Conservation (phyloP, 2,888 invertebrate species). For the Rhingia campestris region DNA sequence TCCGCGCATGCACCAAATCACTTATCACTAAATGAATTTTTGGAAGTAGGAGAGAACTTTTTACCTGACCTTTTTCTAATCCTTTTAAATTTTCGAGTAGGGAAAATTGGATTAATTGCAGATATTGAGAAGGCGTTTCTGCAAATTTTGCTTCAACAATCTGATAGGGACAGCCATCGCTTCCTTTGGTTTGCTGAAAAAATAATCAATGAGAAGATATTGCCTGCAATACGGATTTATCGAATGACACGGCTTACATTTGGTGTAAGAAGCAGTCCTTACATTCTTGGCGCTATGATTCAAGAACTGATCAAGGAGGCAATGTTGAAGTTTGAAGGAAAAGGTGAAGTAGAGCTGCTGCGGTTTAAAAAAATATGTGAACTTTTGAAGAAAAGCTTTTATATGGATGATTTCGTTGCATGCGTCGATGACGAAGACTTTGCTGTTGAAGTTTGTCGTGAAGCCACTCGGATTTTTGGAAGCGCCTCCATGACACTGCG, state of each 20-base stretch:
- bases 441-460: neutral
- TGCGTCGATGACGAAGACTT: slow-evolving; percentile 4
- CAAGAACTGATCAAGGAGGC: slow-evolving; percentile 20
- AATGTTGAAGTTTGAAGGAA: neutral
- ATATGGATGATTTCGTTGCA: slow-evolving; percentile 2
- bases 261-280: slow-evolving; percentile 27
- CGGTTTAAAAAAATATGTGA: neutral
- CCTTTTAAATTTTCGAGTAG: slow-evolving; percentile 11
- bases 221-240: slow-evolving; percentile 44
- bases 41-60: neutral
- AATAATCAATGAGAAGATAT: slow-evolving; percentile 5
- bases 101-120: slow-evolving; percentile 8
- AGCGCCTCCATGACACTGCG: slow-evolving; percentile 38
- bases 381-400: neutral
- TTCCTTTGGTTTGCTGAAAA: slow-evolving; percentile 65
- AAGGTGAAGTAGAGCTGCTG: too few species aligned
- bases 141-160: slow-evolving; percentile 67
- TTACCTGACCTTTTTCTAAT: slow-evolving; percentile 1
- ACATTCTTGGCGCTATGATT: slow-evolving; percentile 16
- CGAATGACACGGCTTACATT: slow-evolving; percentile 37
- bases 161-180: slow-evolving; percentile 71
- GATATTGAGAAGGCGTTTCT: slow-evolving; percentile 32
- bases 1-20: neutral
- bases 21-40: slow-evolving; percentile 1
- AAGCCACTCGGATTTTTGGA: slow-evolving; percentile 11